These are phyloP conservation scores for Catharus bicknelli DNA, from an alignment of 2,113 vertebrate species.

Conservation along the genomic window DNA sequence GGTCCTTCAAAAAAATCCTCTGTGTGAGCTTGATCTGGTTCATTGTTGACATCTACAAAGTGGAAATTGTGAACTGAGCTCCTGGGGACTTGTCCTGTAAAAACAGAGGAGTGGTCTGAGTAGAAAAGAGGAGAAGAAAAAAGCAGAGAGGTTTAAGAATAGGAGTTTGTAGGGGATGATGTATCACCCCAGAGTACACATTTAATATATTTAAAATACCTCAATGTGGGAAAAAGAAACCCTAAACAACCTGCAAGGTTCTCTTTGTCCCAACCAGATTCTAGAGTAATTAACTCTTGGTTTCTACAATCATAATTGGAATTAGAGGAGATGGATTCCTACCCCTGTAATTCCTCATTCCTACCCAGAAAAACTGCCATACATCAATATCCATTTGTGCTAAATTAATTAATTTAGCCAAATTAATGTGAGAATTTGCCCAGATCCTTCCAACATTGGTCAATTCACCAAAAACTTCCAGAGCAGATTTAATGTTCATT, in stretches of 20 bases:
- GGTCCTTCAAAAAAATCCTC: background rate
- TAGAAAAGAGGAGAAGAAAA: background rate
- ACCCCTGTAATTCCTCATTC: background rate
- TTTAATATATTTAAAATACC: background rate
- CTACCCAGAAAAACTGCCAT: background rate
- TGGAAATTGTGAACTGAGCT: background rate
- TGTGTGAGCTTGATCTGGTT: background rate
- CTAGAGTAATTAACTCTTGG: background rate
- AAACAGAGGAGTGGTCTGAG: background rate
- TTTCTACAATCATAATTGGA: background rate
- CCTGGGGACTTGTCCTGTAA: too few species aligned
- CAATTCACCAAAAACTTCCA: background rate
- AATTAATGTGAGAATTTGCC: background rate
- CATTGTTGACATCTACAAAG: background rate
- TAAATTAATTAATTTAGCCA: background rate
- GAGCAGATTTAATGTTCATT: background rate
- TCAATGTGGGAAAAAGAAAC: background rate
- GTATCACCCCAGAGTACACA: rapidly evolving
- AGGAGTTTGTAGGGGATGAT: background rate
- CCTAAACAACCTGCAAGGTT: background rate
- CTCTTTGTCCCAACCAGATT: rapidly evolving
- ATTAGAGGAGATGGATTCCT: background rate
- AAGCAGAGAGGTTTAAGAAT: background rate
- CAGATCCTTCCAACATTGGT: background rate
- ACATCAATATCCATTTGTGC: background rate